Base-by-base conservation (phyloP, 1,140 invertebrate genomes). In the Leptinotarsa lineolata region DNA sequence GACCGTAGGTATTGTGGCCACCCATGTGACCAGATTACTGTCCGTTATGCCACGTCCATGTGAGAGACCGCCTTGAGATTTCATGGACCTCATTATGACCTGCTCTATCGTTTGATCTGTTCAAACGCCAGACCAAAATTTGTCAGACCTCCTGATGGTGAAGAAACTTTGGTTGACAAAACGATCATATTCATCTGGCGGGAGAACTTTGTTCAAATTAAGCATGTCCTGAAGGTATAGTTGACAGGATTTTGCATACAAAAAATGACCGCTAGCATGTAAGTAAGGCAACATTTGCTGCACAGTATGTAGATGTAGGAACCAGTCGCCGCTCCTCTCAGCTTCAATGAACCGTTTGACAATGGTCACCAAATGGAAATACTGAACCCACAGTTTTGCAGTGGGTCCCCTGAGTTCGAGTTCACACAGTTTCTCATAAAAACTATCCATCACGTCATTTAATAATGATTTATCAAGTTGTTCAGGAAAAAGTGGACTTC, bases 91-190 rank as follows among this genome's bases (percentile, higher is more conserved):
- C 83, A 85, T 85, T 0, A 85, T 11, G 77, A 61, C 78, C 75
- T 85, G 83, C 70, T 85, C 84, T 54, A 85, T 85, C 0, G 80
- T 82, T 79, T 86, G 84, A 74, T 85, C 83, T 8, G 80, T 72
- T 68, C 78, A 85, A 20, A 85, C 75, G 20, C 85, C 86, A 71
- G 78, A 82, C 82, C 83, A 86, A 76, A 81, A 84, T 74, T 84
- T 83, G 68, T 86, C 77, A 63, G 77, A 73, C 21, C 83, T 70
- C 67, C 81, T 74, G 54, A 85, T 82, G 1, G 83, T 84, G 70
- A 84, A 85, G 22, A 72, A 82, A 48, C 81, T 81, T 59, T 78
- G 20, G 8, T 67, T 24, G 8, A 45, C 54, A 24, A 74, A 79
- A 72, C 83, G 85, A 8, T 64, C 18, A 30, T 68, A 74, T 39